Evolutionary conservation across 2,113 vertebrate species (phyloP).

Genomic region (Hystrix cristata): DNA sequence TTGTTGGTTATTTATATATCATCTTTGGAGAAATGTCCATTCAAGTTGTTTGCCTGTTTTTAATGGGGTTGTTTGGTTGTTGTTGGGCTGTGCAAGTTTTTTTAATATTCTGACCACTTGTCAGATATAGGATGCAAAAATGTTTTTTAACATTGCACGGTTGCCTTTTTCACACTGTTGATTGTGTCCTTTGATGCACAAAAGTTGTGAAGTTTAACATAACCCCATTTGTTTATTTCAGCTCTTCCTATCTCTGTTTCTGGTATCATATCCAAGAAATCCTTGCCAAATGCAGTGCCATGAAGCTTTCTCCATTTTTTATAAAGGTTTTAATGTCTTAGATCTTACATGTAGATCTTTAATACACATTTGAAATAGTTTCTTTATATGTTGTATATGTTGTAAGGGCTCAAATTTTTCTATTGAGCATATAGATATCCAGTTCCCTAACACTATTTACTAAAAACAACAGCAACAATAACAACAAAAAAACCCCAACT

Average conservation of each 20-base stretch:
- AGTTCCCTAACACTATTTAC: neutral
- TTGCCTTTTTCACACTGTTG: neutral
- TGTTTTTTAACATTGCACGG: neutral
- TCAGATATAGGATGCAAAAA: neutral
- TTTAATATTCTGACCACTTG: neutral
- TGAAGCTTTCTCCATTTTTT: neutral
- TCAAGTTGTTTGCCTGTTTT: neutral
- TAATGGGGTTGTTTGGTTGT: neutral
- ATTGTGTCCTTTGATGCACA: neutral
- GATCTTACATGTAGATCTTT: neutral
- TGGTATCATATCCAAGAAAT: neutral
- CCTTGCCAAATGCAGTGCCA: neutral
- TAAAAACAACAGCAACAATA: neutral
- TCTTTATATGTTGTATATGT: too few relatives aligned
- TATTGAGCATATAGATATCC: accelerated
- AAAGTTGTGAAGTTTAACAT: too few relatives aligned
- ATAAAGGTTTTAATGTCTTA: neutral
- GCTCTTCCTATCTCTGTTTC: neutral
- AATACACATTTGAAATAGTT: neutral
- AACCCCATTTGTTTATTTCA: neutral
- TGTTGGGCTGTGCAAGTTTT: neutral
- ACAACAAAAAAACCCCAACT: neutral
- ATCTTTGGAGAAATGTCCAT: neutral
- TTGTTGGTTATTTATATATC: neutral
- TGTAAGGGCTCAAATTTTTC: neutral